phyloP scores from a whole-genome alignment of 2,113 vertebrate genomes.

The Myiozetetes cayanensis region DNA sequence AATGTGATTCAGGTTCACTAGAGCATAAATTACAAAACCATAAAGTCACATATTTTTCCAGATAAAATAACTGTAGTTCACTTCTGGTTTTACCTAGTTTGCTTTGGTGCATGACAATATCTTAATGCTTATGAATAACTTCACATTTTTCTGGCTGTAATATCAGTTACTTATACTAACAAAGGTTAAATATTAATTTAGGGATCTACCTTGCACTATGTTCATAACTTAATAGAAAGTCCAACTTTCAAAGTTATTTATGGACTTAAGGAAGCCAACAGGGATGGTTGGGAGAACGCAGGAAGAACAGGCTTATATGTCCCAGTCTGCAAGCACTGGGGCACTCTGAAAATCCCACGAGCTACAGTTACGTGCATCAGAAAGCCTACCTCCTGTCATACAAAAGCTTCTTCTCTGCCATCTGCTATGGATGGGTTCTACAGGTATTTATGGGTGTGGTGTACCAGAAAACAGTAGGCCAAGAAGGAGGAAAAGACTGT shows the following conservation, averaged over 20 bases:
- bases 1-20: constrained; percentile 14
- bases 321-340: background rate
- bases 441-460: background rate
- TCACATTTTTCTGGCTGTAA: background rate
- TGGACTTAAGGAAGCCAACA: background rate
- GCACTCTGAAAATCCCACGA: background rate
- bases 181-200: constrained; percentile 37
- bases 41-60: constrained; percentile 25
- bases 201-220: background rate
- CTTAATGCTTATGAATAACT: background rate
- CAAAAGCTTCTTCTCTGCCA: background rate
- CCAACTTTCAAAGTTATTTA: background rate
- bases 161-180: background rate
- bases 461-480: background rate
- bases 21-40: constrained; percentile 28
- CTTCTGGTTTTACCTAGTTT: background rate
- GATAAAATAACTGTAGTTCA: background rate
- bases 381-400: background rate
- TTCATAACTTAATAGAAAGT: background rate
- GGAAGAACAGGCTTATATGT: background rate
- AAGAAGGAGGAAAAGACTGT: background rate
- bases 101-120: background rate
- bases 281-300: background rate
- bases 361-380: background rate
- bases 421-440: background rate